A percentile compares a stretch with the other conserved stretches of the same genome.
These are phyloP conservation scores for Eledona agricola DNA, from an alignment of 2,888 invertebrate species.

Conservation along the genomic window DNA sequence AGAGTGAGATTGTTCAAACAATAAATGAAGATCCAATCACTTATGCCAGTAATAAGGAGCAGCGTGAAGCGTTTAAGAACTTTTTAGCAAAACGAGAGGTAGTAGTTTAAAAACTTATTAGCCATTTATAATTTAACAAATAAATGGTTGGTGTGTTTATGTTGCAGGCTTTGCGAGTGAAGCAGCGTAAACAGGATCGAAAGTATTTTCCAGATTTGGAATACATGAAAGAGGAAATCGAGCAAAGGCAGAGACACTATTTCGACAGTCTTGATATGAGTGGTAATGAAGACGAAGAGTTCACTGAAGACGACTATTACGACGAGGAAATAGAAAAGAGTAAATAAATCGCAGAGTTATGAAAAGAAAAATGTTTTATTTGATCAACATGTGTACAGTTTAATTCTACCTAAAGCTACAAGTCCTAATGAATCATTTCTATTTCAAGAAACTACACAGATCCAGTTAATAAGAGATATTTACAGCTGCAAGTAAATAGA, in stretches of 20 bases:
- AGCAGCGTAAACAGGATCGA: constrained; percentile 12
- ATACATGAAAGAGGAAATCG: constrained; percentile 29
- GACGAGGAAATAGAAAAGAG: constrained; percentile 3
- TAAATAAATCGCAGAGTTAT: constrained; percentile 16
- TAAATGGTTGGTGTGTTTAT: constrained; percentile 3
- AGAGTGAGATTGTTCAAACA: constrained; percentile 42
- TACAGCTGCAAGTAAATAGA: constrained; percentile 24
- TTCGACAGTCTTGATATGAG: constrained; percentile 24
- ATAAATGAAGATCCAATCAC: constrained; percentile 49
- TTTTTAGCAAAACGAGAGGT: constrained; percentile 30
- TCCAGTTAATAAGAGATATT: constrained; percentile 21
- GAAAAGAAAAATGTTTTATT: constrained; percentile 52
- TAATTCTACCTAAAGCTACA: constrained; percentile 38
- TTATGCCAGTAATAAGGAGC: constrained; percentile 53
- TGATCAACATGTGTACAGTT: constrained; percentile 57
- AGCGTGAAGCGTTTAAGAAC: constrained; percentile 63
- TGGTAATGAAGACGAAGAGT: constrained; percentile 30
- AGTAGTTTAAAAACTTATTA: constrained; percentile 7
- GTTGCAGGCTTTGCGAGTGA: constrained; percentile 22
- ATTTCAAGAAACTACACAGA: constrained; percentile 33
- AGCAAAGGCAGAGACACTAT: constrained; percentile 15
- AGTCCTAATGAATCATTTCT: constrained; percentile 25
- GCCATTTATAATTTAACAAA: too few species aligned
- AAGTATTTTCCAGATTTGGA: constrained; percentile 34
- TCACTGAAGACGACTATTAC: constrained; percentile 28